phyloP scores from a whole-genome alignment of 1,140 invertebrate genomes.

The Bombus superbus region DNA sequence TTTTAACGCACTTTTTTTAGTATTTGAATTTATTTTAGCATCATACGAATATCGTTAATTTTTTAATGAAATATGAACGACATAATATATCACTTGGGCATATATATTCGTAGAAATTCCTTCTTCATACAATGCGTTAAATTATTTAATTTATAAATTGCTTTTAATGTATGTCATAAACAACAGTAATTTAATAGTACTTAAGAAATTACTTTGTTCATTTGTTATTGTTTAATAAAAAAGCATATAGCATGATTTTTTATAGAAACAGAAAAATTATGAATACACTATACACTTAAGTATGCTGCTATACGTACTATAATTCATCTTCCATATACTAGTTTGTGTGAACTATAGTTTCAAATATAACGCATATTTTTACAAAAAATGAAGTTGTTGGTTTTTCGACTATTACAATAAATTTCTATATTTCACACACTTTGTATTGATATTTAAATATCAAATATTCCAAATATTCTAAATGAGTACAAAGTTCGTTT shows the following conservation, averaged over 20 bases:
- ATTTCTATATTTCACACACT: slow-evolving; percentile 7
- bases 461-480: background rate
- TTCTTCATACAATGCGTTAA: slow-evolving; percentile 5
- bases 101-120: slow-evolving; percentile 10
- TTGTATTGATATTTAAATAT: background rate
- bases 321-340: slow-evolving; percentile 18
- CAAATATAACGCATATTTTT: slow-evolving; percentile 53
- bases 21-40: slow-evolving; percentile 24
- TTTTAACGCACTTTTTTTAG: background rate
- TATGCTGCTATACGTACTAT: slow-evolving; percentile 11
- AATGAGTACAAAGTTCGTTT: background rate
- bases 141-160: slow-evolving; percentile 34
- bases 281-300: background rate
- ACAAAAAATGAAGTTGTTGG: slow-evolving; percentile 44
- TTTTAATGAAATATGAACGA: background rate
- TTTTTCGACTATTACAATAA: slow-evolving; percentile 29
- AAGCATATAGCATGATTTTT: slow-evolving; percentile 14
- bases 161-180: slow-evolving; percentile 11
- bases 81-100: slow-evolving; percentile 5
- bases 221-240: slow-evolving; percentile 48
- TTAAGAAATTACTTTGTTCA: slow-evolving; percentile 37
- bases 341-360: slow-evolving; percentile 40
- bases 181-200: slow-evolving; percentile 45
- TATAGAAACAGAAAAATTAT: background rate
- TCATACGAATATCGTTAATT: background rate